Evolutionary conservation across 2,113 vertebrate species (phyloP).

Genomic region (Rhabdornis inornatus): DNA sequence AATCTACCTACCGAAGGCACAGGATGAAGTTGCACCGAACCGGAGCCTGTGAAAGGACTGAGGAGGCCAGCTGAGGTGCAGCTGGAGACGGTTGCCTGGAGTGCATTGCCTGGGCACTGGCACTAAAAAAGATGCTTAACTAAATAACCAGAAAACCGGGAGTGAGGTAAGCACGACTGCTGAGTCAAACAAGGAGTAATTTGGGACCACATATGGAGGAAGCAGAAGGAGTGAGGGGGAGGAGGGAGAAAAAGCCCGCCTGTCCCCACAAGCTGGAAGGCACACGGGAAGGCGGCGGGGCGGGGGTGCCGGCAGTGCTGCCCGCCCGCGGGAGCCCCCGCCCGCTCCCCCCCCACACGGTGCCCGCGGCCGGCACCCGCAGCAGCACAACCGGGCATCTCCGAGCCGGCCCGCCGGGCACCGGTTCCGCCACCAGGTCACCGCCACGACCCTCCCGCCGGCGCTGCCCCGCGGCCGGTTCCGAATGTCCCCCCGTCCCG

Average conservation of each 20-base stretch:
- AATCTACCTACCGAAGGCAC: not conserved
- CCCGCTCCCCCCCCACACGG: not conserved
- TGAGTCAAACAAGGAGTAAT: slow-evolving; percentile 34
- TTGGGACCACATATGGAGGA: slow-evolving; percentile 37
- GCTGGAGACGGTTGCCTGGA: not conserved
- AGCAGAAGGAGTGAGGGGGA: slow-evolving; percentile 43
- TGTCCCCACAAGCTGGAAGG: not conserved
- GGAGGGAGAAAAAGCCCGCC: not conserved
- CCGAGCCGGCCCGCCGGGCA: too few relatives aligned
- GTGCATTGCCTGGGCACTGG: not conserved
- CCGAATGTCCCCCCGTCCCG: not conserved
- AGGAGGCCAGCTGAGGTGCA: not conserved
- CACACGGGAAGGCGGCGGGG: not conserved
- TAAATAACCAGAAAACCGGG: not conserved
- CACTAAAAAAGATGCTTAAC: not conserved
- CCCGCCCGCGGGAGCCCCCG: not conserved
- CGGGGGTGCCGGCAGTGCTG: not conserved
- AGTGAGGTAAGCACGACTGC: not conserved
- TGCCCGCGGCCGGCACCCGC: not conserved
- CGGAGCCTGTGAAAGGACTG: not conserved
- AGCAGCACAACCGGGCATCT: not conserved
- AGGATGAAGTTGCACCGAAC: not conserved
- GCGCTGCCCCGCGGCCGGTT: not conserved
- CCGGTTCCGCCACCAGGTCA: too few relatives aligned
- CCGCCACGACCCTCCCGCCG: not conserved